Base-by-base conservation (phyloP, 2,888 invertebrate genomes). In the Lasioglossum zephyrum region DNA sequence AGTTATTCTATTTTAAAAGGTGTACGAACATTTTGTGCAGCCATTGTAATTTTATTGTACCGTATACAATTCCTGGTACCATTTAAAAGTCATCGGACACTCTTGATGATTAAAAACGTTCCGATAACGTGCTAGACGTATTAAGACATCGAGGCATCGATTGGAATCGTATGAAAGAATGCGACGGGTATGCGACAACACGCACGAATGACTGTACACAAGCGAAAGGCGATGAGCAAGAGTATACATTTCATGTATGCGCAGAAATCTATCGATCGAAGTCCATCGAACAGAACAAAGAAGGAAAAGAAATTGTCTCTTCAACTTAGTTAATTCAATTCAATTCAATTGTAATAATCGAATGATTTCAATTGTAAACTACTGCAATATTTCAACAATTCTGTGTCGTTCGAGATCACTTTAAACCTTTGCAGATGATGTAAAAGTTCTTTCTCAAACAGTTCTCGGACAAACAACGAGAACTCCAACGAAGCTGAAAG, bases 101-200 rank as follows among this genome's bases (percentile, higher is more conserved):
- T 44, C 44, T 13, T 13, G 44, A 4, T 44, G 44, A 0, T 44
- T 44, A 4, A 44, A 44, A 44, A 16, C 16, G 47, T 16, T 63
- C 31, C 6, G 63, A 63, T 63, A 63, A 31, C 31, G 31, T 31
- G 31, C n/a, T 6, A 16, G 16, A 11, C 6, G 31, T 31, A 16
- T 16, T 31, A 4, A 16, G 63, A 31, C 31, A 63, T 16, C 66
- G 36, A 16, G 13, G 16, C 3, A 22, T 70, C 49, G 74, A 57
- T 57, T 41, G 26, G 22, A 22, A 39, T 18, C 2, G 18, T 39
- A 63, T 41, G 9, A 80, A 81, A 78, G 74, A 81, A 86, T 75
- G 74, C n/a, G 13, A 75, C n/a, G 22, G 16, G 47, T 13, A 6
- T 73, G 60, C 72, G n/a, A 44, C 22, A 4, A 18, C 49, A 63